These are phyloP conservation scores for Semicossyphus pulcher DNA, from an alignment of 2,113 vertebrate genomes.

Conservation along the genomic window DNA sequence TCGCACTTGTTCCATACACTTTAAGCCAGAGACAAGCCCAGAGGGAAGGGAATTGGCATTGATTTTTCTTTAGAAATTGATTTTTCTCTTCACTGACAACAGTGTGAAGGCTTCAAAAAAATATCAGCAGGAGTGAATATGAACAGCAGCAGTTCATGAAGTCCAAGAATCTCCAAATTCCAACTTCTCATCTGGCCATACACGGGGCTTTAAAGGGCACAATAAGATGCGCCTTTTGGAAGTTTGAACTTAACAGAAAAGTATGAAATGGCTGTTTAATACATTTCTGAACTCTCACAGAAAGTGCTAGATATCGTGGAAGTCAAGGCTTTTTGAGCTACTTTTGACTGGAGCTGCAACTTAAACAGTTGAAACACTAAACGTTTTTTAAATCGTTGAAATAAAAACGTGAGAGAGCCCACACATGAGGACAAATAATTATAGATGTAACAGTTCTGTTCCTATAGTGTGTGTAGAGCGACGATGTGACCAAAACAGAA, in stretches of 20 bases:
- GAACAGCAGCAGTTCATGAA: slow-evolving; percentile 58
- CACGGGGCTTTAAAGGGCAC: neutral
- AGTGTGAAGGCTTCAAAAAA: slow-evolving; percentile 69
- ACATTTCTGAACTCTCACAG: too few species aligned
- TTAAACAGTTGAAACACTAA: too few species aligned
- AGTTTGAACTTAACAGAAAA: neutral
- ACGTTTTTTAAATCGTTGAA: too few species aligned
- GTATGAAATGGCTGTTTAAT: slow-evolving; percentile 16
- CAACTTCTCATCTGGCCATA: slow-evolving; percentile 39
- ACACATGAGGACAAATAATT: too few species aligned
- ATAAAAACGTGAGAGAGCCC: too few species aligned
- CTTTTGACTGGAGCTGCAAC: too few species aligned
- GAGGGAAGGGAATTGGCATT: slow-evolving; percentile 77
- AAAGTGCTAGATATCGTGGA: too few species aligned
- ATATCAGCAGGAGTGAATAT: slow-evolving; percentile 68
- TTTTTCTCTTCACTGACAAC: slow-evolving; percentile 77
- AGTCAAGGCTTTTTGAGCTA: too few species aligned
- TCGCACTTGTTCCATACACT: slow-evolving; percentile 75
- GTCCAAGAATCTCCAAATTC: slow-evolving; percentile 27
- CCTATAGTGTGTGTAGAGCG: too few species aligned
- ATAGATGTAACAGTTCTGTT: too few species aligned
- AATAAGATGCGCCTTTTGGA: slow-evolving; percentile 17
- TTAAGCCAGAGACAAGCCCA: slow-evolving; percentile 63
- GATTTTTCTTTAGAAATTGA: slow-evolving; percentile 81
- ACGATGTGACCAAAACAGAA: too few species aligned